Evolutionary conservation across 1,140 invertebrate genomes (phyloP).

Genomic region (Drosophila nannoptera): DNA sequence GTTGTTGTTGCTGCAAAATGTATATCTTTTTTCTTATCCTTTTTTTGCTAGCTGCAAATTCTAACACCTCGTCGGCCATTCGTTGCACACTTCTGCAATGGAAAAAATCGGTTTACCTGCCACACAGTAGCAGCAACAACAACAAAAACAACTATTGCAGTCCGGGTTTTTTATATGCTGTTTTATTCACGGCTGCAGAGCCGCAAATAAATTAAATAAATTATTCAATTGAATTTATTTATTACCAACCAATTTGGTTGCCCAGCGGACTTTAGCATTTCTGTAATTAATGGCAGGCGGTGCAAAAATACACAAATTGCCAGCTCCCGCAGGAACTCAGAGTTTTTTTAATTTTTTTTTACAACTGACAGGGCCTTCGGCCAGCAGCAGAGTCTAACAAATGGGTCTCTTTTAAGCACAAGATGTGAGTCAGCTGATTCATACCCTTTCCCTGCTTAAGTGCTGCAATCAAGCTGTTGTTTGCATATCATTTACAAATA

Average conservation of each 20-base stretch:
- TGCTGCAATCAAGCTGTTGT: too few species aligned
- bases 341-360: conserved; percentile 19
- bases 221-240: conserved; percentile 79
- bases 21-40: conserved; percentile 36
- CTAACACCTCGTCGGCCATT: conserved; percentile 69
- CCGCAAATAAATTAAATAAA: conserved; percentile 78
- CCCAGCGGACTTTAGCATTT: conserved; percentile 68
- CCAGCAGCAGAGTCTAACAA: not conserved
- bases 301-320: conserved; percentile 30
- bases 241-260: conserved; percentile 74
- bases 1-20: conserved; percentile 42
- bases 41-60: conserved; percentile 56
- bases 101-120: conserved; percentile 53
- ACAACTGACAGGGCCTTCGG: conserved; percentile 47
- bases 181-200: conserved; percentile 40
- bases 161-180: conserved; percentile 8
- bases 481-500: too few species aligned
- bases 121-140: conserved; percentile 39
- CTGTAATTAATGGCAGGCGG: conserved; percentile 73
- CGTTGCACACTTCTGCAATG: conserved; percentile 67
- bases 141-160: conserved; percentile 11
- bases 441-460: not conserved
- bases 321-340: not conserved
- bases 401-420: not conserved
- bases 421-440: not conserved